Evolutionary conservation across 1,140 invertebrate species (phyloP), one percentile per base, ranked within the genome.

Genomic region (Scylla paramamosain): DNA sequence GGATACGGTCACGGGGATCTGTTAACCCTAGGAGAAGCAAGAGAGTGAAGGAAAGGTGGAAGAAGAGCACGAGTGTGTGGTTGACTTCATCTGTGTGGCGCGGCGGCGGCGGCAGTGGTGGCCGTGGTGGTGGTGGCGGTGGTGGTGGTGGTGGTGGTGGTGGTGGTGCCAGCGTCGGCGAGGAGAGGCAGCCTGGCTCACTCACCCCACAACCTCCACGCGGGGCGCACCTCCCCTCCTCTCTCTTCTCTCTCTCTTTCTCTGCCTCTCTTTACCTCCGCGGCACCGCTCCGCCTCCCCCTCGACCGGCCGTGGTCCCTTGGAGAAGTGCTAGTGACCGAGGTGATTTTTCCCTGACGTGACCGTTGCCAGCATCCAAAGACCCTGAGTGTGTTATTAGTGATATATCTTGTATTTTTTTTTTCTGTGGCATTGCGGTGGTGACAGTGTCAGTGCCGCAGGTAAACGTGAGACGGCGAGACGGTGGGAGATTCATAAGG

Each of bases 131-230:
- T 59, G 52, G 52, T 20, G 20, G 52, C 10, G 52, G 52, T 59
- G 52, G 84, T 87, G 84, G 29, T 31, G 29, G 84, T 28, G 84
- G 12, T 25, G 29, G 28, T 16, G 39, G 84, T 28, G 84, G 84
- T 28, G 84, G 29, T 39, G 39, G 39, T 39, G 39, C 39, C 39
- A 39, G 39, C 39, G 39, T 39, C 29, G 84, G 39, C n/a, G 39
- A 45, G 12, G 39, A 89, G 39, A 48, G 39, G 46, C 87, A 45
- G 14, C 31, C 87, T 48, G 87, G 39, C 87, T 46, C 87, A 89
- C 87, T 89, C 39, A 89, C 87, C 87, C 87, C 87, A 89, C 87
- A 48, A 89, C 87, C 87, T 20, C 87, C 87, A 48, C 46, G 39
- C 87, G 87, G 87, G 46, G 46, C 87, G 46, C 87, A 89, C 31